phyloP scores from a whole-genome alignment of 2,797 vertebrate genomes.

The Lagocephalus sceleratus region DNA sequence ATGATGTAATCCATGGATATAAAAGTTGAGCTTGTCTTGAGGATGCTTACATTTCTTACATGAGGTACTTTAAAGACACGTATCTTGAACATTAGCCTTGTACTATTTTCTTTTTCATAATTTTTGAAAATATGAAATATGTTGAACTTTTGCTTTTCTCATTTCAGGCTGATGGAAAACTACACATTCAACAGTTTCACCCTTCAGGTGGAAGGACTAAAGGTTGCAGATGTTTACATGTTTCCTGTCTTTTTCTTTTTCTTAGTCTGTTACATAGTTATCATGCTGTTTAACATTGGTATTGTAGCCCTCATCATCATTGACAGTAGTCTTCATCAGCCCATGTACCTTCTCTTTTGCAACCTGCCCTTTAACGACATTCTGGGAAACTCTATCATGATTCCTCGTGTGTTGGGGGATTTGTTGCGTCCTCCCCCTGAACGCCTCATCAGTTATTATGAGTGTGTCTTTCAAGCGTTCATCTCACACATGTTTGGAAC shows the following conservation, averaged over 20 bases:
- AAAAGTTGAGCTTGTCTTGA: no score
- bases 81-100: no score
- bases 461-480: conserved; percentile 80
- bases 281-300: conserved; percentile 38
- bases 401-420: conserved; percentile 70
- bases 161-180: conserved; percentile 52
- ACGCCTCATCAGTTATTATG: conserved; percentile 70
- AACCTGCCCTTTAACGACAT: conserved; percentile 74
- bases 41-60: no score
- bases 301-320: conserved; percentile 32
- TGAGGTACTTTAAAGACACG: no score
- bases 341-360: conserved; percentile 79
- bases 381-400: conserved; percentile 51
- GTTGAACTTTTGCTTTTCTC: not conserved
- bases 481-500: conserved; percentile 73
- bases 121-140: no score
- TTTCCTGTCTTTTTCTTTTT: conserved; percentile 49
- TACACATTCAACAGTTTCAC: conserved; percentile 32
- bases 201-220: conserved; percentile 51
- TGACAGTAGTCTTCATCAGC: conserved; percentile 73
- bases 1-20: no score
- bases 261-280: conserved; percentile 39
- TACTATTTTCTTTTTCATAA: no score
- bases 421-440: conserved; percentile 64
- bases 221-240: conserved; percentile 14